These are phyloP conservation scores for Sinocyclocheilus anophthalmus DNA, from an alignment of 2,113 vertebrate species.

Conservation along the genomic window DNA sequence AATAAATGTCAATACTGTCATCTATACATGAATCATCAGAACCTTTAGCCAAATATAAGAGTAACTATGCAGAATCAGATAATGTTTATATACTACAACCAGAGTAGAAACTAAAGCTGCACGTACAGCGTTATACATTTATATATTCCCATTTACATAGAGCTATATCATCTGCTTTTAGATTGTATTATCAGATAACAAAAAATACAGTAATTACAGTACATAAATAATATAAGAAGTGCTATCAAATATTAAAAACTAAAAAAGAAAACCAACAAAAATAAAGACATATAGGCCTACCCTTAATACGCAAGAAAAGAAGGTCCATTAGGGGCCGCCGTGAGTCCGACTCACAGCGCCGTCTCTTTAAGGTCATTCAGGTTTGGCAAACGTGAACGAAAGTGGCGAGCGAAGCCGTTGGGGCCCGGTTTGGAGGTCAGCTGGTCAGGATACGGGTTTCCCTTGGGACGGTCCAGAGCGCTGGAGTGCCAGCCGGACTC, in stretches of 20 bases:
- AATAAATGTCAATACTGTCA: constrained; percentile 45
- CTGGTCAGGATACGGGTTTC: constrained; percentile 91
- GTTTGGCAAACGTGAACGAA: constrained; percentile 92
- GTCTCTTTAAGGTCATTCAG: constrained; percentile 98
- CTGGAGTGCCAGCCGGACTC: constrained; percentile 92
- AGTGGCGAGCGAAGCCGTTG: constrained; percentile 85
- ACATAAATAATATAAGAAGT: constrained; percentile 97
- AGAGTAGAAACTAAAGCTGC: constrained; percentile 83
- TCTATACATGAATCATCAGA: constrained; percentile 55
- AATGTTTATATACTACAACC: constrained; percentile 84
- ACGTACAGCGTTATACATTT: constrained; percentile 61
- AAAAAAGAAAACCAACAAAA: constrained; percentile 61
- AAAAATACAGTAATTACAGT: constrained; percentile 78
- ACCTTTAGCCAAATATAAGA: constrained; percentile 92
- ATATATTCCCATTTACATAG: constrained; percentile 46
- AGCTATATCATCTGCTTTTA: constrained; percentile 62
- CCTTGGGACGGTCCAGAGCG: constrained; percentile 83
- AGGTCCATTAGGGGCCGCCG: constrained; percentile 41
- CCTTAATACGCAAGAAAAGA: constrained; percentile 74
- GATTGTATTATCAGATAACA: constrained; percentile 72
- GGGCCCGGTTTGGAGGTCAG: constrained; percentile 86
- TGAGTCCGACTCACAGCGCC: constrained; percentile 81
- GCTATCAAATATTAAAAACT: constrained; percentile 98
- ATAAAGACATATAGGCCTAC: constrained; percentile 84
- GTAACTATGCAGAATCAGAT: constrained; percentile 80